Evolutionary conservation across 2,888 invertebrate species (phyloP), one percentile per base, ranked within the genome.

Genomic region (Mechanitis messenoides): DNA sequence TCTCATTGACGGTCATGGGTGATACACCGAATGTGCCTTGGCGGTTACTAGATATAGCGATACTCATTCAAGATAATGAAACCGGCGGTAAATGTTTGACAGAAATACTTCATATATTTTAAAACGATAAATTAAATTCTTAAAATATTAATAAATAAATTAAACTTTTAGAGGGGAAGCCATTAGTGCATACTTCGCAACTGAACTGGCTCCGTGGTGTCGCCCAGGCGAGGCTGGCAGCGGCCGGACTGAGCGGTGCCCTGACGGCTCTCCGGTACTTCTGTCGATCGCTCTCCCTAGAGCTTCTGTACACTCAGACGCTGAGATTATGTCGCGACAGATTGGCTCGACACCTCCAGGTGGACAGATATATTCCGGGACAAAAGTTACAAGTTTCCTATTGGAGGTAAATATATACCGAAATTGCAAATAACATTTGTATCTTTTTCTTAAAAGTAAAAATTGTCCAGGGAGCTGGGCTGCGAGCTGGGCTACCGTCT

Each of bases 11-110:
- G 3, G 95, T 99, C 9, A 97, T 99, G 95, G 98, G 99, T 2
- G 99, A 99, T 84, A 95, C 95, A 3, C 94, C 95, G 0, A 94
- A 93, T 78, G 94, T 98, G 61, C 98, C 98, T 0, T 99, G 99
- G 99, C 92, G 98, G 58, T 91, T 99, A 59, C 90, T 99, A 63
- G 97, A 98, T 81, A 95, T 99, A 71, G 96, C 97, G 74, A 95
- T 99, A 74, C 91, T 99, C 12, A 98, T 99, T 2, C 97, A 98
- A 80, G 99, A 99, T 78, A 96, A 95, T 83, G 99, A 99, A 90
- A 98, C 98, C 59, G 98, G 98, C 76, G 95, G 95, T 94, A 80
- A 74, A 20, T 3, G 9, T 9, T 11, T 42, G 9, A 42, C 20
- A 20, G 20, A 20, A 20, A 20, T 20, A 20, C 20, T 53, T n/a